phyloP scores from a whole-genome alignment of 1,140 invertebrate genomes.

The Maniola jurtina region DNA sequence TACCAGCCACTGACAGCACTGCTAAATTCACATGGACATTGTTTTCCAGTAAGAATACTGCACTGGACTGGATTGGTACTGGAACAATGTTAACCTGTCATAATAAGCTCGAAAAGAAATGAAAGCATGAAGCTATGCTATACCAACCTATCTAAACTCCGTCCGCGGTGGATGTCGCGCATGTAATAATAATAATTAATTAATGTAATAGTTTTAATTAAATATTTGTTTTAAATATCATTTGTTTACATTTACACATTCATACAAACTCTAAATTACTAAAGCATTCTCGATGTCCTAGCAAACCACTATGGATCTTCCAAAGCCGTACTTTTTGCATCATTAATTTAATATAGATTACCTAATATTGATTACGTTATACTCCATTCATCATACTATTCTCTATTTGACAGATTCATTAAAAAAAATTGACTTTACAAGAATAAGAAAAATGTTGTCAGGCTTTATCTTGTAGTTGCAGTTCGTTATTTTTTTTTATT shows the following conservation, averaged over 20 bases:
- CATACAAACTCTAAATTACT: slow-evolving; percentile 70
- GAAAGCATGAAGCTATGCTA: background rate
- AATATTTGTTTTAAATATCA: slow-evolving; percentile 68
- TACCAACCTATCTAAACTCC: background rate
- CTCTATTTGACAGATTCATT: background rate
- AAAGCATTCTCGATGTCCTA: slow-evolving; percentile 64
- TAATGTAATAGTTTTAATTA: slow-evolving; percentile 46
- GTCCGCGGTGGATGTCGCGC: background rate
- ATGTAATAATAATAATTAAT: background rate
- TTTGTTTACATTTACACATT: slow-evolving; percentile 69
- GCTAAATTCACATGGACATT: no score
- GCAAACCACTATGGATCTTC: slow-evolving; percentile 45
- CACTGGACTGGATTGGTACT: no score
- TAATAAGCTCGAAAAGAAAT: no score
- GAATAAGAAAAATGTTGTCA: no score
- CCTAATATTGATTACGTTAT: background rate
- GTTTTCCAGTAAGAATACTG: no score
- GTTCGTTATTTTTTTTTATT: no score
- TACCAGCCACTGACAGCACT: no score
- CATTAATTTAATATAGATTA: slow-evolving; percentile 4
- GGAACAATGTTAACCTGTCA: no score
- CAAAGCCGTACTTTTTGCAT: slow-evolving; percentile 13
- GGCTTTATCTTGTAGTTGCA: no score
- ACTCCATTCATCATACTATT: background rate
- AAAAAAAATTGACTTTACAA: background rate